Percentiles rank a stretch among this genome's conserved stretches.
Conservation (phyloP, 2,113 vertebrate species). For the Elephantulus edwardii region DNA sequence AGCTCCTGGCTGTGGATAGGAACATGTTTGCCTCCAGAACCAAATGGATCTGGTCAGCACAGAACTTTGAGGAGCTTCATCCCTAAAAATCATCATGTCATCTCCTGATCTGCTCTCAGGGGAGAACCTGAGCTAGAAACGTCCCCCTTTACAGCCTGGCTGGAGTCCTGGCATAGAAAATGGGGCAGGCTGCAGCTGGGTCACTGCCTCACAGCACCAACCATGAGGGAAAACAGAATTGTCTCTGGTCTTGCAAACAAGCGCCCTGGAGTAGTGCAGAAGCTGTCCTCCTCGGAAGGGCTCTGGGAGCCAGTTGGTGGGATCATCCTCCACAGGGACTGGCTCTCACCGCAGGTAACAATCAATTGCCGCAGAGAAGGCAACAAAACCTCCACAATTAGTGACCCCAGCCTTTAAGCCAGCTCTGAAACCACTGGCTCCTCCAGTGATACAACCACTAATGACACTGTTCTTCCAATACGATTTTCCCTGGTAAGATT, state of each 20-base stretch:
- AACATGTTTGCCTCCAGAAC: not conserved
- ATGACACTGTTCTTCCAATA: slow-evolving; percentile 98
- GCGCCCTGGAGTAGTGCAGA: not conserved
- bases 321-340: not conserved
- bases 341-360: slow-evolving; percentile 91
- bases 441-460: slow-evolving; percentile 96
- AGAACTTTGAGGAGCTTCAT: not conserved
- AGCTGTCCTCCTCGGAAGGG: not conserved
- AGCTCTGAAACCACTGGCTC: slow-evolving; percentile 95
- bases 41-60: not conserved
- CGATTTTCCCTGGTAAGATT: slow-evolving; percentile 95
- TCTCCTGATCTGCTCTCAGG: too few relatives aligned
- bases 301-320: not conserved
- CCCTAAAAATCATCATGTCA: not conserved
- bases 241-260: not conserved
- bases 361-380: slow-evolving; percentile 96
- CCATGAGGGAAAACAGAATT: not conserved
- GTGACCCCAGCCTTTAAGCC: slow-evolving; percentile 94
- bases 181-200: not conserved
- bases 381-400: slow-evolving; percentile 96
- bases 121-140: too few relatives aligned
- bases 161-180: not conserved
- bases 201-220: not conserved
- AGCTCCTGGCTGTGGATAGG: not conserved
- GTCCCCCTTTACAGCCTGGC: too few relatives aligned